Evolutionary conservation across 2,797 vertebrate genomes (phyloP), one percentile per base, ranked within the genome.

Genomic region (Epinephelus malabaricus): DNA sequence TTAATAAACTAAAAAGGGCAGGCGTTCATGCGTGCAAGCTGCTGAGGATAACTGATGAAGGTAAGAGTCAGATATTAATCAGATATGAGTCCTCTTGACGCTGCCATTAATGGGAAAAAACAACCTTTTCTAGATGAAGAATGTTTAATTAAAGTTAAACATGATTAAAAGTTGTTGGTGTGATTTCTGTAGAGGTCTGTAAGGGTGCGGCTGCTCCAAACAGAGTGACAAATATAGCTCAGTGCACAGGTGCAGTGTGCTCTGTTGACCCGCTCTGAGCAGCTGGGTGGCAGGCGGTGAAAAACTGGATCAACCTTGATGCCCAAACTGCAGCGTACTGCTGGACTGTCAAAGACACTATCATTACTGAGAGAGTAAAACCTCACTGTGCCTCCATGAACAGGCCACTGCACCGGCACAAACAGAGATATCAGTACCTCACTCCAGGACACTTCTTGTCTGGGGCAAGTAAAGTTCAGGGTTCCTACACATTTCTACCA

Each of bases 251-350:
- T 65, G 72, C n/a, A 1, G 18, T 4, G 67, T 19, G 14, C 34
- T 64, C 34, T 30, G 68, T 12, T 30, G 69, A 73, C 47, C 70
- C 21, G 61, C 55, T 50, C 40, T 0, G 45, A 82, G 56, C 79
- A 73, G 69, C 50, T 58, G 53, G 45, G 13, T 1, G 17, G 9
- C 25, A 45, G 67, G 15, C 2, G 5, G 43, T 8, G 10, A 19
- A 69, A 47, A 23, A 53, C 12, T 6, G 6, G n/a, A 74, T 54
- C 38, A 11, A 43, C 27, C 13, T 0, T 0, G 13, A 58, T 19
- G 21, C 23, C 14, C 18, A 38, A 43, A 38, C 25, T 17, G 54
- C 53, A 47, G 54, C 0, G 1, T 10, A 27, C 21, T 1, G 17
- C 55, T 34, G 34, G 21, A 53, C 0, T 14, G 23, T 23, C n/a